Evolutionary conservation across 2,113 vertebrate genomes (phyloP), one percentile per base, ranked within the genome.

Genomic region (Pomatorhinus ruficollis): DNA sequence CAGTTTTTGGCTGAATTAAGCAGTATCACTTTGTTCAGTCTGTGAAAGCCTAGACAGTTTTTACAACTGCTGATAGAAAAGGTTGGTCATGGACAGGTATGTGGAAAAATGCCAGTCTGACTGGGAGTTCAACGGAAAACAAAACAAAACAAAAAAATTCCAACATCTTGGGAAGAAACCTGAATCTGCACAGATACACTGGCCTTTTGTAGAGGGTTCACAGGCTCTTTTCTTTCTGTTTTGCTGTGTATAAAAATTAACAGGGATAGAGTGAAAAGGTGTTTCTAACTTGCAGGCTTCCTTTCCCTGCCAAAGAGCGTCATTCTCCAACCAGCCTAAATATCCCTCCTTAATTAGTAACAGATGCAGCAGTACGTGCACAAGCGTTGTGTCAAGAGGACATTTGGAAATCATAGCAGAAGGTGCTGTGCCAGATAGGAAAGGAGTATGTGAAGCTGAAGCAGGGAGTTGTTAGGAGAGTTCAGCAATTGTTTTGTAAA

Each of bases 301-400:
- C 47, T 81, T 93, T 93, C 53, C 63, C 52, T 74, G 50, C 45
- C 7, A 37, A 69, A 92, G 30, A 89, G 57, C 64, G 57, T 33
- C 78, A 31, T 90, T 87, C 88, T 91, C 68, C 94, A 91, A 86
- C 31, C 42, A 76, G 65, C 71, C 74, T 90, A 59, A 57, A 52
- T 82, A 94, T 91, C 82, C 44, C 49, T 93, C 74, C 90, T 82
- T 97, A 97, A 97, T 96, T 93, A 89, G 42, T 84, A 96, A 87
- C 95, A 97, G 95, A 97, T 97, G 94, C 88, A 96, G 92, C 45
- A 33, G 69, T 95, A 80, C 33, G 17, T 96, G 91, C 70, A 70
- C 63, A 82, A 93, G 53, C 20, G 10, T 86, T 82, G 50, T 97
- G 86, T 97, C 66, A 85, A 77, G 50, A 93, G 86, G 78, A 94